Conservation (phyloP, 2,888 invertebrate species). For the Aphelenchoides bicaudatus region DNA sequence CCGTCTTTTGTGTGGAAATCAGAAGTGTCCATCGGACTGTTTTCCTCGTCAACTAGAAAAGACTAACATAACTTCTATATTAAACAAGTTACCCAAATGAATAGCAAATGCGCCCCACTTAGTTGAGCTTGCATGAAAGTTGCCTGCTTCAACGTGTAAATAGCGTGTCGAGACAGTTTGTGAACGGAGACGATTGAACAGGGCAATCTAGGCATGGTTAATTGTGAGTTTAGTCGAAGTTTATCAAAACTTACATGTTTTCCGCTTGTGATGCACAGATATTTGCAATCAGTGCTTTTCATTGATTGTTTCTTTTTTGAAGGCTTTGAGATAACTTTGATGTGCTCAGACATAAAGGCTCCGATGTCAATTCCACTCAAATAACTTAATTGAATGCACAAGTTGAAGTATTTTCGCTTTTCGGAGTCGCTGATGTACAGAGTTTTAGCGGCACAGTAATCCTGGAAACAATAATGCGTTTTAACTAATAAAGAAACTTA, state of each 20-base stretch:
- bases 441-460: slow-evolving; percentile 98
- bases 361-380: slow-evolving; percentile 97
- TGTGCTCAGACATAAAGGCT: slow-evolving; percentile 94
- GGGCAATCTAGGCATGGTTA: slow-evolving; percentile 92
- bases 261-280: slow-evolving; percentile 80
- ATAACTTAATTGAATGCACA: slow-evolving; percentile 98
- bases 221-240: slow-evolving; percentile 69
- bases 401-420: slow-evolving; percentile 98
- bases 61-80: neutral
- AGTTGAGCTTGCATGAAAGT: slow-evolving; percentile 97
- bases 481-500: slow-evolving; percentile 15
- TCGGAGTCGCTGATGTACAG: slow-evolving; percentile 98
- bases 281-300: slow-evolving; percentile 87
- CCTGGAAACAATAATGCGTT: slow-evolving; percentile 63
- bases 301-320: slow-evolving; percentile 98
- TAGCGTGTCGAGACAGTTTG: slow-evolving; percentile 99
- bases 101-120: slow-evolving; percentile 99
- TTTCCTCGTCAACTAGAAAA: slow-evolving; percentile 14
- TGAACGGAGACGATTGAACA: slow-evolving; percentile 93
- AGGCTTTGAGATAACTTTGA: slow-evolving; percentile 99
- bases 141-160: slow-evolving; percentile 95
- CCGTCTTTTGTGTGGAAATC: slow-evolving; percentile 37
- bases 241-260: slow-evolving; percentile 6
- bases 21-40: neutral
- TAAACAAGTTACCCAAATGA: slow-evolving; percentile 70